Evolutionary conservation across 2,888 invertebrate species (phyloP).

Genomic region (Spilosoma lubricipeda): DNA sequence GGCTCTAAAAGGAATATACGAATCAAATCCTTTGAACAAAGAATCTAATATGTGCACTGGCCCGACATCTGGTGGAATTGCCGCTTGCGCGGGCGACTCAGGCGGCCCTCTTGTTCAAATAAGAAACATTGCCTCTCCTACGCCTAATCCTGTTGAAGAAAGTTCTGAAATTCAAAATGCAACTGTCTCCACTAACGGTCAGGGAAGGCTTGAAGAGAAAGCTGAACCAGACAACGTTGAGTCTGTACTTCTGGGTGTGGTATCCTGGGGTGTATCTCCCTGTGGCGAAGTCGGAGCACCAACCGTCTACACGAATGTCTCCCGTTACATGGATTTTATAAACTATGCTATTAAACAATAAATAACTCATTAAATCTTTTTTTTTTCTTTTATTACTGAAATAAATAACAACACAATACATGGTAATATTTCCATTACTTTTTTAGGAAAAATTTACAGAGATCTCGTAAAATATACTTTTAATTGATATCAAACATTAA

Average conservation of each 20-base stretch:
- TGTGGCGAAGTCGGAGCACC: constrained; percentile 83
- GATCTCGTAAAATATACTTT: constrained; percentile 5
- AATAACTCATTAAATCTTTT: neutral
- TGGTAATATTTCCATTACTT: neutral
- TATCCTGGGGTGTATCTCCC: constrained; percentile 85
- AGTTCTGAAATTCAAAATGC: constrained; percentile 34
- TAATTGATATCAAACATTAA: neutral
- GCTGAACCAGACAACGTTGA: constrained; percentile 1
- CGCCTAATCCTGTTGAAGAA: constrained; percentile 44
- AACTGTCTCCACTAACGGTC: constrained; percentile 19
- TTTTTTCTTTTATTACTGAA: constrained; percentile 25
- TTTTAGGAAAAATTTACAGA: constrained; percentile 7
- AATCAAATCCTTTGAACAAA: constrained; percentile 74
- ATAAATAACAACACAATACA: constrained; percentile 13
- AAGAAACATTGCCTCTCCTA: constrained; percentile 38
- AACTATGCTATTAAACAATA: constrained; percentile 42
- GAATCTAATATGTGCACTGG: constrained; percentile 85
- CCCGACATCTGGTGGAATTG: constrained; percentile 77
- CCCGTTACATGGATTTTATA: constrained; percentile 80
- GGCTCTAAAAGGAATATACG: constrained; percentile 64
- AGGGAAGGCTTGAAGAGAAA: constrained; percentile 10
- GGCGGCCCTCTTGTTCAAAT: constrained; percentile 83
- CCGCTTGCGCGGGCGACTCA: constrained; percentile 86
- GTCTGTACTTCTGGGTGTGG: constrained; percentile 78
- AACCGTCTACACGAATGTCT: constrained; percentile 84